Evolutionary conservation across 1,140 invertebrate genomes (phyloP), one percentile per base, ranked within the genome.

Genomic region (Anoplophora glabripennis): DNA sequence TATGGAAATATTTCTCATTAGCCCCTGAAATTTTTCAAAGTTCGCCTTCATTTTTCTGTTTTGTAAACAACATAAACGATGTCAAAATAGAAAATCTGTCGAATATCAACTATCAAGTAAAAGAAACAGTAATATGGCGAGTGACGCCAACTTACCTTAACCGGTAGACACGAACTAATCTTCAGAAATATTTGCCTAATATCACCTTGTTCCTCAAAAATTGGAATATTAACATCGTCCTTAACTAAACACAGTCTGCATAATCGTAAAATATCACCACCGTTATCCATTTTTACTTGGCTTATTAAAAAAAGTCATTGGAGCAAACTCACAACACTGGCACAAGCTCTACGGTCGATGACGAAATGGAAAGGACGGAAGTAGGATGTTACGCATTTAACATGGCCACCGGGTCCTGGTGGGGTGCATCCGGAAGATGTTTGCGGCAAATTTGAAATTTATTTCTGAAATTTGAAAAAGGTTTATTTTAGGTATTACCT

Each of bases 201-300:
- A 64, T 83, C 79, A 38, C 78, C 55, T 18, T 81, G 78, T 57
- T 79, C 81, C 33, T 79, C 82, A 63, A 83, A 83, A 67, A 83
- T 83, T 47, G 80, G 77, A 58, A 81, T 74, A 58, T 79, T 79
- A 17, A 81, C 82, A 64, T 77, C 74, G 45, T 83, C 81, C 70
- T 83, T 82, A 57, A 81, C 79, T 71, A 83, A 80, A 75, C 82
- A 83, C 70, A 83, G 72, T 69, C 82, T 76, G 73, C 82, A 83
- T 70, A 83, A 67, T 59, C 80, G 76, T 70, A 81, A 71, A 62
- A 80, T 79, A 68, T 82, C 79, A 61, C 61, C 63, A 42, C 51
- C 53, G 51, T 61, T 67, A 65, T 60, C 65, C 68, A 70, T 70
- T 66, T 64, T 68, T 61, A 7, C 51, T 53, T 42, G 38, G 34